A percentile compares a stretch with the other conserved stretches of the same genome.
Conservation (phyloP, 2,113 vertebrate genomes). For the Cichladusa arquata region DNA sequence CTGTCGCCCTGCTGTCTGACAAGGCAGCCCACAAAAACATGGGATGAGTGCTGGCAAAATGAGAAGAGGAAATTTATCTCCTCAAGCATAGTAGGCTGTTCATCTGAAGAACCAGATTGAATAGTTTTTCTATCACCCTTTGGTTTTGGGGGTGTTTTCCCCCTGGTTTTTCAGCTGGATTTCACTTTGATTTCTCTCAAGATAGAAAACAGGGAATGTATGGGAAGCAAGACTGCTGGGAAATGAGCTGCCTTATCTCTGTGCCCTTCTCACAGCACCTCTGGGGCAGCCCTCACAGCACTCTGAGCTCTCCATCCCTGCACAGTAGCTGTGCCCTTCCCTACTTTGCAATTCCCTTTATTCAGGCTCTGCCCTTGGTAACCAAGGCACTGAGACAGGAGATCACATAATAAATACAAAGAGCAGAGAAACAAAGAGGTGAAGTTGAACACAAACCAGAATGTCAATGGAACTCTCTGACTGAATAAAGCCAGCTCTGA, state of each 20-base stretch:
- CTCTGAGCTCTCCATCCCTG: neutral
- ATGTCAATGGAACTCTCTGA: neutral
- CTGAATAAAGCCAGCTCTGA: neutral
- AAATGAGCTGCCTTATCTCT: neutral
- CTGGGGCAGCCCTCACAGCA: rapidly evolving
- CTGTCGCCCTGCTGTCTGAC: conserved; percentile 8
- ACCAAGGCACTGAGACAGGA: neutral
- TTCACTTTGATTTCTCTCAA: neutral
- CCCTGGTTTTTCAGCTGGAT: neutral
- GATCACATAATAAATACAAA: neutral
- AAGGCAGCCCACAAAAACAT: neutral
- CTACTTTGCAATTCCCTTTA: neutral
- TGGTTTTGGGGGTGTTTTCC: neutral
- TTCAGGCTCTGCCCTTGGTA: neutral
- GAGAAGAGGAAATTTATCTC: neutral
- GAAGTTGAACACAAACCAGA: neutral
- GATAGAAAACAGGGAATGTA: neutral
- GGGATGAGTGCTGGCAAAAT: neutral
- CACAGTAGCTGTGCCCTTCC: neutral
- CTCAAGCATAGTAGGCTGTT: neutral
- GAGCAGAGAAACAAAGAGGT: neutral
- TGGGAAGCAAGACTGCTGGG: neutral
- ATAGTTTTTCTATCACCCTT: neutral
- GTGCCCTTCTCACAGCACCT: neutral
- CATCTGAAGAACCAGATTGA: neutral